phyloP scores from a whole-genome alignment of 2,888 invertebrate species.

The Unio delphinus region DNA sequence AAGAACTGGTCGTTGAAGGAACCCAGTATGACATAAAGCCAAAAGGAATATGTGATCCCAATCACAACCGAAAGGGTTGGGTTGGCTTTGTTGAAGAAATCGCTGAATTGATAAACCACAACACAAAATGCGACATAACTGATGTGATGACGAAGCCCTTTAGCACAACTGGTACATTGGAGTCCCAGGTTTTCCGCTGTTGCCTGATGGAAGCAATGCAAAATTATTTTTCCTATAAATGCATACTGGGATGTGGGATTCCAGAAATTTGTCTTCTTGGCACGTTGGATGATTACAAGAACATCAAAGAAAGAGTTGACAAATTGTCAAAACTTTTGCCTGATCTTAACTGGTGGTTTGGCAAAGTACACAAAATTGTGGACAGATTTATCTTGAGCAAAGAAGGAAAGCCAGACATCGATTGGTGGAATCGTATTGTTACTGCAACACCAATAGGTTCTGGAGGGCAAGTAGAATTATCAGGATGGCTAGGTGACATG shows the following conservation, averaged over 20 bases:
- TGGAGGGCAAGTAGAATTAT: not conserved
- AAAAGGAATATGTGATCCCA: too few species aligned
- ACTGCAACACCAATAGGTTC: not conserved
- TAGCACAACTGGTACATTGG: not conserved
- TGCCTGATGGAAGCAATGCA: slow-evolving; percentile 3
- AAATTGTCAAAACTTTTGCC: too few species aligned
- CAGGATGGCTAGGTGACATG: slow-evolving; percentile 1
- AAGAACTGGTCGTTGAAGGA: not conserved
- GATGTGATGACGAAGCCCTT: not conserved
- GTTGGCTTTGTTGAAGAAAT: not conserved
- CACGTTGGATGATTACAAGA: too few species aligned
- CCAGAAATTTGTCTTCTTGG: not conserved
- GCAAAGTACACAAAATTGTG: not conserved
- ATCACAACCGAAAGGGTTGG: not conserved
- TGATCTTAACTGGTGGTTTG: not conserved
- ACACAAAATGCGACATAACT: not conserved
- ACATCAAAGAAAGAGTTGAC: too few species aligned
- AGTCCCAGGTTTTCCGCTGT: not conserved
- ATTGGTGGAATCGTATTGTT: not conserved
- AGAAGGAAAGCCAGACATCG: not conserved
- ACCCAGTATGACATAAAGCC: too few species aligned
- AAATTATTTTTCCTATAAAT: not conserved
- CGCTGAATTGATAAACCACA: not conserved
- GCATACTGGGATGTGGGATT: not conserved
- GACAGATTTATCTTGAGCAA: not conserved